These are phyloP conservation scores for Sphenodon punctatus DNA, from an alignment of 2,797 vertebrate genomes.

Conservation along the genomic window DNA sequence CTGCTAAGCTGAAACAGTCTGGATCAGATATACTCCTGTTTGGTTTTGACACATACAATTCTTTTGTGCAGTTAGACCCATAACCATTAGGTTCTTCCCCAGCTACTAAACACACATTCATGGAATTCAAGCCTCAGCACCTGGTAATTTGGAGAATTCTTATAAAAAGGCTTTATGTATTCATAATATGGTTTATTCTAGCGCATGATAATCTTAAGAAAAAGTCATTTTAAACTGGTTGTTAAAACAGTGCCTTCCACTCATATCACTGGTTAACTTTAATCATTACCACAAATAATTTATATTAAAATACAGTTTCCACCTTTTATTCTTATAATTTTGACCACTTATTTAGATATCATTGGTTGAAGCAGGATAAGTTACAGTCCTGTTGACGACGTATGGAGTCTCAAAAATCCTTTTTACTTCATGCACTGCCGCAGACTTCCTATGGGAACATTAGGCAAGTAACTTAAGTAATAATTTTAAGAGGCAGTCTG, in stretches of 20 bases:
- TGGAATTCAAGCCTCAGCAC: background rate
- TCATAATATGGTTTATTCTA: background rate
- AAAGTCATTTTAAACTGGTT: background rate
- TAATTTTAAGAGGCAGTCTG: background rate
- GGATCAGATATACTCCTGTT: background rate
- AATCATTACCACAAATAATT: too few species aligned
- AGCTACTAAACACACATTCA: background rate
- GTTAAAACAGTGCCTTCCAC: background rate
- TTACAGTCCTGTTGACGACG: too few species aligned
- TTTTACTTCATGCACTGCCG: background rate
- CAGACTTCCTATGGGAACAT: background rate
- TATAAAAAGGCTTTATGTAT: background rate
- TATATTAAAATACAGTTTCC: background rate
- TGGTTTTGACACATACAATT: background rate
- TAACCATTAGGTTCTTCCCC: background rate
- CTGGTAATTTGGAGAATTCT: background rate
- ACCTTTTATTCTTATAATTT: background rate
- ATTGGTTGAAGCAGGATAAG: background rate
- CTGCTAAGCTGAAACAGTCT: background rate
- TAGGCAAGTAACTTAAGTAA: background rate
- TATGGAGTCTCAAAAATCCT: background rate
- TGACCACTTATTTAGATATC: background rate
- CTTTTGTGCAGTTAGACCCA: background rate
- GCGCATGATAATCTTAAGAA: background rate
- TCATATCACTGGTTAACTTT: too few species aligned